Base-by-base conservation (phyloP, 2,113 vertebrate genomes). In the Apeltes quadracus region DNA sequence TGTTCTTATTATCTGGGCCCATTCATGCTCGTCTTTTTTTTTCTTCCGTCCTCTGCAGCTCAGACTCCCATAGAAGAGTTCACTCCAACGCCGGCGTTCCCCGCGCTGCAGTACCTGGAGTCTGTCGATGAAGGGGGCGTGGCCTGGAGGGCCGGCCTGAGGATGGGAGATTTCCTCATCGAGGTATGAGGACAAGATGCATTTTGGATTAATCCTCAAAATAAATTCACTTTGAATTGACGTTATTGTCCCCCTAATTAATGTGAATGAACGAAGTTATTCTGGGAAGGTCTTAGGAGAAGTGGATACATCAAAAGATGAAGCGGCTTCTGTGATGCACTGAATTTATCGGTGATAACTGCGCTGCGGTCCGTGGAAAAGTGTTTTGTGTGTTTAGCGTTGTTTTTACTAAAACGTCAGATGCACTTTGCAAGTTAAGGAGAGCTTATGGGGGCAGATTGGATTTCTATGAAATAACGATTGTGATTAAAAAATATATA, bases 41-140 rank as follows among this genome's bases (percentile, higher is more conserved):
- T 10, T 36, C 39, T 51, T 25, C 50, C 1, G 23, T 55, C 34
- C 41, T 23, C 48, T 57, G 29, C 79, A 96, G 95, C 96, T 93
- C 96, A 97, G 93, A 96, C 95, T 93, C 96, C 96, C 77, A 96
- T 97, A 88, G 96, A 97, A 87, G 96, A 97, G 92, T 96, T 96
- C 92, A 96, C 95, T 74, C 96, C 96, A 38, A 96, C 96, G 27
- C 95, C 95, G 58, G 96, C 96, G 48, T 96, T 96, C 88, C 96
- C 95, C 10, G 96, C 96, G n/a, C 92, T 97, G 75, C 96, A 97
- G 92, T 97, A 96, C 83, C 92, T 97, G 61, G 96, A 97, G 87
- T 96, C 95, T 5, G 96, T 97, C 87, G 96, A 97, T 88, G 96
- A 97, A 86, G 96, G 96, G 16, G 96, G 96, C 0, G 96, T 97